These are phyloP conservation scores for Drosophila bocki DNA, from an alignment of 1,140 invertebrate species.

Conservation along the genomic window DNA sequence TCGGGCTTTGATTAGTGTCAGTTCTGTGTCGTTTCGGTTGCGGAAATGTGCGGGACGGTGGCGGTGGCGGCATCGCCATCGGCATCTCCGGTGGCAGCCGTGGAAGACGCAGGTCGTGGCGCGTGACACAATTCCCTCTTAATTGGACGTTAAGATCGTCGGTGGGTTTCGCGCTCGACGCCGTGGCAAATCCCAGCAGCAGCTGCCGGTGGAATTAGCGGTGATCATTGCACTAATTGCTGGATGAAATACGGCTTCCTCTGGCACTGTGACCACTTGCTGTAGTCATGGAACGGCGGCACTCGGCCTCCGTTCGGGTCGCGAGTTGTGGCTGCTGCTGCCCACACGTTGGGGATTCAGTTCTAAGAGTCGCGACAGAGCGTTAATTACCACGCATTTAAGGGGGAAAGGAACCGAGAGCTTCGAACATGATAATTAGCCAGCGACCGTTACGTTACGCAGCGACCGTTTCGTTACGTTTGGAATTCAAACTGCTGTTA, in stretches of 20 bases:
- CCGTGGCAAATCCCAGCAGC: conserved; percentile 18
- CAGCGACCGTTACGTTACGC: not conserved
- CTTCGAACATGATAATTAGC: not conserved
- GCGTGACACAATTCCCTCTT: conserved; percentile 75
- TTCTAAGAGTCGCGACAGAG: not conserved
- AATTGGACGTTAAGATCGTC: conserved; percentile 71
- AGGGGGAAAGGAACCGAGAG: not conserved
- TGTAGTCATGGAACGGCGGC: not conserved
- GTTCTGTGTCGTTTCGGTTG: conserved; percentile 2
- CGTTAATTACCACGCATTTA: not conserved
- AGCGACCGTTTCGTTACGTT: conserved; percentile 1
- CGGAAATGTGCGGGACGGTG: conserved; percentile 8
- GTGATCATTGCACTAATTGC: conserved; percentile 61
- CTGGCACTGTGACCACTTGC: conserved; percentile 70
- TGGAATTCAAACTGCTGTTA: not conserved
- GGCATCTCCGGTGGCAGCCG: conserved; percentile 8
- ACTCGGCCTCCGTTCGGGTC: conserved; percentile 1
- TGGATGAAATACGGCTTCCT: conserved; percentile 80
- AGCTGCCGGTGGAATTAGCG: conserved; percentile 54
- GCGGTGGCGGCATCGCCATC: not conserved
- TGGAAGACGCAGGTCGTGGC: conserved; percentile 34
- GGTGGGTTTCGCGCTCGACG: conserved; percentile 27
- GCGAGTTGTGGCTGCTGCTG: not conserved
- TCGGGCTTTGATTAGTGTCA: conserved; percentile 57
- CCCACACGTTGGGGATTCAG: conserved; percentile 2